Conservation (phyloP, 1,140 invertebrate species). For the Leptoteleia sp. region DNA sequence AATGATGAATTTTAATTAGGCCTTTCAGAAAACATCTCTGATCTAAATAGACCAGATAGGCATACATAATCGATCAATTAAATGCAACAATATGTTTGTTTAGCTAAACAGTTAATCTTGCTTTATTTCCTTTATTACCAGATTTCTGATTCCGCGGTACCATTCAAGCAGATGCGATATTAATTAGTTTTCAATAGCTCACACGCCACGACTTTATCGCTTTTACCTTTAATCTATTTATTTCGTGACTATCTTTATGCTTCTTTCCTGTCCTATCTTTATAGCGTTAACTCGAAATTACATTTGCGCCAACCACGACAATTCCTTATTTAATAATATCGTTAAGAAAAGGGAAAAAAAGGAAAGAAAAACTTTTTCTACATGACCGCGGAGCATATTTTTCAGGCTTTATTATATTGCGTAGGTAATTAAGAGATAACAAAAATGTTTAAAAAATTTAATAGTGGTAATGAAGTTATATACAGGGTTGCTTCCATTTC, state of each 20-base stretch:
- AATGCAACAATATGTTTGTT: conserved; percentile 38
- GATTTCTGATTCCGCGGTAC: conserved; percentile 23
- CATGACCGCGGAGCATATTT: conserved; percentile 30
- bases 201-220: conserved; percentile 50
- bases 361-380: conserved; percentile 19
- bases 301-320: conserved; percentile 34
- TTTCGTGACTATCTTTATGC: conserved; percentile 51
- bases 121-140: conserved; percentile 38
- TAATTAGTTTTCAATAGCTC: conserved; percentile 65
- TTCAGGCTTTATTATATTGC: conserved; percentile 20
- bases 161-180: conserved; percentile 33
- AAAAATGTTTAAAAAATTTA: conserved; percentile 24
- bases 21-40: conserved; percentile 43
- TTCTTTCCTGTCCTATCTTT: conserved; percentile 56
- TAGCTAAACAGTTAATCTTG: conserved; percentile 44
- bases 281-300: conserved; percentile 43
- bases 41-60: conserved; percentile 32
- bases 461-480: conserved; percentile 18
- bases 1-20: conserved; percentile 23
- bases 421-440: conserved; percentile 44
- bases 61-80: conserved; percentile 48
- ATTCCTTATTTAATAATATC: conserved; percentile 43
- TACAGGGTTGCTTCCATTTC: conserved; percentile 4
- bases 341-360: conserved; percentile 10
- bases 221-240: conserved; percentile 58